Conservation (phyloP, 1,140 invertebrate species). For the Heliothis virescens region DNA sequence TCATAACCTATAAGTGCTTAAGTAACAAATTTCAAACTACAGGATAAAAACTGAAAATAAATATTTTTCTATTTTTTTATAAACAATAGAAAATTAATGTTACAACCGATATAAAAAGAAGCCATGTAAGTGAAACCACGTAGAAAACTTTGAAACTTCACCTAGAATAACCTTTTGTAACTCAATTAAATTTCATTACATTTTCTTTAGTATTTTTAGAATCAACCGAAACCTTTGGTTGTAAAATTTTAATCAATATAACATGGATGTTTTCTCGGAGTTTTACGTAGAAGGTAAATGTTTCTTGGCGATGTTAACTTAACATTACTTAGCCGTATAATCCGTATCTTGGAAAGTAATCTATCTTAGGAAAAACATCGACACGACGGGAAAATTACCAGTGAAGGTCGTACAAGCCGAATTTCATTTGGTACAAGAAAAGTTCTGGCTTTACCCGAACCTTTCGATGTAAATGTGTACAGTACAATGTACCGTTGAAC, state of each 20-base stretch:
- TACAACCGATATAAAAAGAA: neutral
- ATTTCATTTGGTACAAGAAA: constrained; percentile 26
- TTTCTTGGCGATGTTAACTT: constrained; percentile 19
- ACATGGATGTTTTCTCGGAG: neutral
- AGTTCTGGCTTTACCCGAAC: constrained; percentile 17
- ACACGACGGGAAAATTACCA: constrained; percentile 37
- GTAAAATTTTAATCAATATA: constrained; percentile 16
- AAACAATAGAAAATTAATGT: neutral
- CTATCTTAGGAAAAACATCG: constrained; percentile 46
- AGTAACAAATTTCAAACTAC: too few relatives aligned
- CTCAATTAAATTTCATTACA: constrained; percentile 23
- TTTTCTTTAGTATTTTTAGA: constrained; percentile 2
- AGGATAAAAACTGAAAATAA: too few relatives aligned
- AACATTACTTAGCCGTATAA: constrained; percentile 38
- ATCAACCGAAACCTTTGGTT: neutral
- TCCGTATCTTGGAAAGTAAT: constrained; percentile 44
- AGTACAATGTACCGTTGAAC: constrained; percentile 1
- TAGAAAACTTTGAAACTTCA: constrained; percentile 6
- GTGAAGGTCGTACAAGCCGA: constrained; percentile 13
- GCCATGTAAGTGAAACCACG: neutral
- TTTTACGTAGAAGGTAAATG: constrained; percentile 16
- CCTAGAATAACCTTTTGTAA: neutral
- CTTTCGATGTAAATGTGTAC: constrained; percentile 2
- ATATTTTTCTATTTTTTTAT: too few relatives aligned
- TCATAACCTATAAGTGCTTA: too few relatives aligned